phyloP scores from a whole-genome alignment of 23 tunicate genomes.

The Halocynthia aurantium region DNA sequence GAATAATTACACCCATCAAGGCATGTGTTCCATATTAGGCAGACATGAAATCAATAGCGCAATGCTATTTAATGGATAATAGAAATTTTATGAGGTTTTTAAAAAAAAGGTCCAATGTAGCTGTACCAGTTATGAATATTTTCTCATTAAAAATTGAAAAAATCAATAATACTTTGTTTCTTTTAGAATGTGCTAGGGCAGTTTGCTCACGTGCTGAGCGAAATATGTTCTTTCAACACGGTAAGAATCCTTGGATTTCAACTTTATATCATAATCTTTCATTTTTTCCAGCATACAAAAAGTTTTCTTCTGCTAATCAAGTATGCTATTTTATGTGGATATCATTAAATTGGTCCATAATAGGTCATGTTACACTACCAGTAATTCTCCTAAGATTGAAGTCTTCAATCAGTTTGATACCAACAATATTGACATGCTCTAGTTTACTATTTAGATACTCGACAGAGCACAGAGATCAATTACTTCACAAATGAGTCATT shows the following conservation, averaged over 20 bases:
- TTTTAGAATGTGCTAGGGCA: slow-evolving; percentile 26
- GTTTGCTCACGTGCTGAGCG: slow-evolving; percentile 34
- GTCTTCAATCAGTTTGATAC: neutral
- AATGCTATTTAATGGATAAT: too few species aligned
- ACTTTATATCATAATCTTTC: too few species aligned
- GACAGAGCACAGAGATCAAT: slow-evolving; percentile 75
- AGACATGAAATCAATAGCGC: too few species aligned
- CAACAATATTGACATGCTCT: neutral
- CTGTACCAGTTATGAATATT: neutral
- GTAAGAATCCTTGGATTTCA: slow-evolving; percentile 17
- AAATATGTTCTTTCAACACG: slow-evolving; percentile 35
- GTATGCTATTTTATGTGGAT: neutral
- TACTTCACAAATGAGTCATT: slow-evolving; percentile 37
- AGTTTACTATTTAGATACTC: slow-evolving; percentile 14
- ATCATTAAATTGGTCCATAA: neutral
- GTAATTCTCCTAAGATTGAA: neutral
- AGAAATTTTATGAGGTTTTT: too few species aligned
- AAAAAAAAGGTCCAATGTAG: too few species aligned
- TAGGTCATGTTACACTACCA: neutral
- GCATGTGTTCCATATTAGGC: too few species aligned
- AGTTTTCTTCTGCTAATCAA: neutral
- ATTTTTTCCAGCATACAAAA: too few species aligned
- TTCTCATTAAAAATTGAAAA: neutral
- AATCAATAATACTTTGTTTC: slow-evolving; percentile 6
- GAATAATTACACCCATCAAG: too few species aligned